Conservation (phyloP, 2,888 invertebrate genomes). For the Pachycephus smyrnensis region DNA sequence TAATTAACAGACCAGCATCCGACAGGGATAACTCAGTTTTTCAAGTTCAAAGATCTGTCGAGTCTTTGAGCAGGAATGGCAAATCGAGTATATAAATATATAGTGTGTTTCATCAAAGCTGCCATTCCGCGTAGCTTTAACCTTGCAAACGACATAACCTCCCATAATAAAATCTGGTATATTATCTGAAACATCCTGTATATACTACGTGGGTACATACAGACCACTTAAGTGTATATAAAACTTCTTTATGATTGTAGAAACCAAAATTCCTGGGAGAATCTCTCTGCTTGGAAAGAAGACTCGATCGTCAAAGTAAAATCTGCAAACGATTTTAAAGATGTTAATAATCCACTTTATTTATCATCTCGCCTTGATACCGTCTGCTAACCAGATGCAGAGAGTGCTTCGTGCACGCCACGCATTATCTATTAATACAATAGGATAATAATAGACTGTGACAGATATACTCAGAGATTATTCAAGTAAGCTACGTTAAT, state of each 20-base stretch:
- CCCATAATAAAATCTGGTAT: neutral
- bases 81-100: neutral
- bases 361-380: constrained; percentile 1
- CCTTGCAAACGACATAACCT: neutral
- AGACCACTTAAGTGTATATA: neutral
- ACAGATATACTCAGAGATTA: neutral
- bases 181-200: neutral
- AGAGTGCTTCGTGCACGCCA: neutral
- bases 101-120: neutral
- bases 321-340: neutral
- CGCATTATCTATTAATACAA: neutral
- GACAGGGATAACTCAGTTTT: neutral
- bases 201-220: neutral
- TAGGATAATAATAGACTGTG: neutral
- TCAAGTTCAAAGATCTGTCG: neutral
- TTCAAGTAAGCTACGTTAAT: neutral
- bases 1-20: neutral
- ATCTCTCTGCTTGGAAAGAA: neutral
- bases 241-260: neutral
- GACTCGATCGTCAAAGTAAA: neutral
- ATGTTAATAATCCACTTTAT: neutral
- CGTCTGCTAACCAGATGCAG: constrained; percentile 7
- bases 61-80: neutral
- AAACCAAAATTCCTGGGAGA: neutral
- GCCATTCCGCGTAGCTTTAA: neutral